Conservation (phyloP, 1,140 invertebrate species). For the Leptopilina clavipes region DNA sequence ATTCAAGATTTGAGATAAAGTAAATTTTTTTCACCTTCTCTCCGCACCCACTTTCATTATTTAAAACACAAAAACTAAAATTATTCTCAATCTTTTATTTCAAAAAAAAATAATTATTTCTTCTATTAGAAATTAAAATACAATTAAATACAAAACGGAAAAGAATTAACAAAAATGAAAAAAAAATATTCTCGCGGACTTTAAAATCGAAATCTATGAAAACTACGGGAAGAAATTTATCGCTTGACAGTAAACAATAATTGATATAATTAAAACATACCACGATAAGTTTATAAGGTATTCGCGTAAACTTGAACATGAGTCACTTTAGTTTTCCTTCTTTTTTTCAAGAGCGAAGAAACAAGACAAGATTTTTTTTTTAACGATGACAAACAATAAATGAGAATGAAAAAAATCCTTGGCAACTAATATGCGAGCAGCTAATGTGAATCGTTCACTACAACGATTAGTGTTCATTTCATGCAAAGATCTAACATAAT, state of each 20-base stretch:
- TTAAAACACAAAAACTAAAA: too few relatives aligned
- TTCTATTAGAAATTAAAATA: too few relatives aligned
- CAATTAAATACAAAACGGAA: too few relatives aligned
- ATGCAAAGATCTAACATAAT: slow-evolving; percentile 7
- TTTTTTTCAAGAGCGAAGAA: neutral
- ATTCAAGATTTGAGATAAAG: too few relatives aligned
- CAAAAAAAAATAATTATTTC: too few relatives aligned
- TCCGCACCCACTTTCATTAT: too few relatives aligned
- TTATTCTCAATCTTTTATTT: neutral
- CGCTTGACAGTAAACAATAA: neutral
- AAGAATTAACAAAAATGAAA: neutral
- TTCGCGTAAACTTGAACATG: neutral
- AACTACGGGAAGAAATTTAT: neutral
- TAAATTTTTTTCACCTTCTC: too few relatives aligned
- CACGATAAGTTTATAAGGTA: neutral
- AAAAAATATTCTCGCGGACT: neutral
- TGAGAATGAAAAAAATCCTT: slow-evolving; percentile 14
- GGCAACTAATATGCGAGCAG: neutral
- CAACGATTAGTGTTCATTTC: neutral
- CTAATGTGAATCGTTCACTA: slow-evolving; percentile 6
- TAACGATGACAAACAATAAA: slow-evolving; percentile 14
- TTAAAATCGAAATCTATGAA: neutral
- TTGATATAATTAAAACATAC: neutral
- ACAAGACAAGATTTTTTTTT: neutral
- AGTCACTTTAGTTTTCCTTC: slow-evolving; percentile 4